Percentiles rank a stretch among this genome's conserved stretches.
phyloP scores from a whole-genome alignment of 2,888 invertebrate species.

The Autographa pulchrina region DNA sequence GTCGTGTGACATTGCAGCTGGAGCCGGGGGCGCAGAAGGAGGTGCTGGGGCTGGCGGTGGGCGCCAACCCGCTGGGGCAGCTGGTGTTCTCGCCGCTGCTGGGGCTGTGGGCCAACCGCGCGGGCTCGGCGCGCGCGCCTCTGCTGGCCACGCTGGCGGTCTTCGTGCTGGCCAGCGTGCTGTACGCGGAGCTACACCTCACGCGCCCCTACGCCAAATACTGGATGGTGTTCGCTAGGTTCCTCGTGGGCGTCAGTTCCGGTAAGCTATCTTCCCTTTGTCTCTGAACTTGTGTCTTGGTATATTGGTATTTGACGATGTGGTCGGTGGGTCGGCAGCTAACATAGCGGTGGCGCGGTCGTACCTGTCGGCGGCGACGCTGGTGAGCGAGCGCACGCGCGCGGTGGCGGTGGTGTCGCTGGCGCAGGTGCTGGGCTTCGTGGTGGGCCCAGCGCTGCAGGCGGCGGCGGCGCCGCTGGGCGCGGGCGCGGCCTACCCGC shows the following conservation, averaged over 20 bases:
- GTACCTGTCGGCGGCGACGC: constrained; percentile 96
- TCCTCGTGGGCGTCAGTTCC: constrained; percentile 95
- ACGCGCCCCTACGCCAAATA: constrained; percentile 91
- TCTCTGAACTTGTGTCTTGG: background rate
- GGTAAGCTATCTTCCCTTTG: constrained; percentile 83
- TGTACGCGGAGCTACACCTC: constrained; percentile 94
- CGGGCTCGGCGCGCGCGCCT: constrained; percentile 92
- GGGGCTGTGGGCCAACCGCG: constrained; percentile 95
- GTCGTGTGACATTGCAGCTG: constrained; percentile 87
- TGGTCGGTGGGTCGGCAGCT: constrained; percentile 82
- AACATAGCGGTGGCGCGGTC: constrained; percentile 95
- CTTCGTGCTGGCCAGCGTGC: constrained; percentile 92
- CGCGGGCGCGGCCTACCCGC: constrained; percentile 80
- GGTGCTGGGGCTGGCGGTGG: constrained; percentile 95
- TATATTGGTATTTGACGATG: too few species aligned
- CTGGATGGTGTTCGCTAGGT: constrained; percentile 94
- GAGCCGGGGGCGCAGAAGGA: constrained; percentile 94
- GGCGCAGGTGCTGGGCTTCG: constrained; percentile 96
- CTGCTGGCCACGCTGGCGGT: constrained; percentile 92
- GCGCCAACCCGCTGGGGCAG: constrained; percentile 96
- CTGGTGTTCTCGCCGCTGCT: constrained; percentile 95
- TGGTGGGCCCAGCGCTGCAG: constrained; percentile 95
- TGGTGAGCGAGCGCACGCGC: constrained; percentile 93
- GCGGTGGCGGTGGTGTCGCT: constrained; percentile 95
- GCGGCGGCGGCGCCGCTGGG: constrained; percentile 94